These are phyloP conservation scores for Eulacestoma nigropectus DNA, from an alignment of 2,113 vertebrate species.

Conservation along the genomic window DNA sequence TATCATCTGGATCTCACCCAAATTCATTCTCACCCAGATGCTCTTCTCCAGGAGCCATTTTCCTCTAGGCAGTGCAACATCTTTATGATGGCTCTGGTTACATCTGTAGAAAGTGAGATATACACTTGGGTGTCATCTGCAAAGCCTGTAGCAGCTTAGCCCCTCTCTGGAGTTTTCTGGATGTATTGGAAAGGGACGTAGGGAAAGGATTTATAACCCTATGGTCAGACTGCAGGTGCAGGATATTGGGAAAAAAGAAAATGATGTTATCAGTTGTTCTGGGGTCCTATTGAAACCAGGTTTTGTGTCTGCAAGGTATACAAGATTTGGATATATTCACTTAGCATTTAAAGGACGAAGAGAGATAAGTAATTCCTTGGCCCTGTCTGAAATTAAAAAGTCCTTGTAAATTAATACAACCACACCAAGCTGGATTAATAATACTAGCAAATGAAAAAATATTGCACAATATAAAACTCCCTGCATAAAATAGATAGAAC, in stretches of 20 bases:
- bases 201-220: neutral
- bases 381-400: neutral
- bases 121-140: slow-evolving; percentile 23
- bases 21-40: slow-evolving; percentile 26
- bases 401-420: neutral
- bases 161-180: neutral
- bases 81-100: slow-evolving; percentile 14
- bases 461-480: neutral
- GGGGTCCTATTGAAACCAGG: neutral
- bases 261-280: neutral
- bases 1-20: slow-evolving; percentile 12
- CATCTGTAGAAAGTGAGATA: slow-evolving; percentile 40
- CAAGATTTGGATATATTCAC: neutral
- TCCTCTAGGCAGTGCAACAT: slow-evolving; percentile 16
- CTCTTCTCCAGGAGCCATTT: slow-evolving; percentile 38
- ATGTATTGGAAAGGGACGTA: neutral
- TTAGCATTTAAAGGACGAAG: neutral
- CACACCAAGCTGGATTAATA: neutral
- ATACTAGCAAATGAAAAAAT: neutral
- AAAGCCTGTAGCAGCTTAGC: neutral
- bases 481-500: neutral
- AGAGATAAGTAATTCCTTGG: neutral
- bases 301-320: neutral
- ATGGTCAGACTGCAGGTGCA: neutral
- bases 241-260: neutral